These are phyloP conservation scores for Petroica traversi DNA, from an alignment of 2,113 vertebrate species.

Conservation along the genomic window DNA sequence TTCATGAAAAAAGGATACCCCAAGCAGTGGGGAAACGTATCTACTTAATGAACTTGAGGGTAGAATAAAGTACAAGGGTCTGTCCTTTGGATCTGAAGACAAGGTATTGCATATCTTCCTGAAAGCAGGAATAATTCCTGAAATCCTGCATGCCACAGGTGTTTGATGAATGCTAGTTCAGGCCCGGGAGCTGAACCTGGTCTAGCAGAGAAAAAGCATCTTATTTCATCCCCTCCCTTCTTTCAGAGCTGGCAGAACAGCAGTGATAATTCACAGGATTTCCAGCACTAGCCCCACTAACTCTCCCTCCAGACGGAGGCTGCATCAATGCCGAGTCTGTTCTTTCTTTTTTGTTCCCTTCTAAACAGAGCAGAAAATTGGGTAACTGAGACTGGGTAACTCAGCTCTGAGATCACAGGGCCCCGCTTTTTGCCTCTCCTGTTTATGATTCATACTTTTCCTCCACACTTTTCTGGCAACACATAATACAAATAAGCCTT, in stretches of 20 bases:
- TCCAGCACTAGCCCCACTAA: background rate
- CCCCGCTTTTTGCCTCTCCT: background rate
- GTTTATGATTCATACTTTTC: background rate
- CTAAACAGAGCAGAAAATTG: slow-evolving; percentile 21
- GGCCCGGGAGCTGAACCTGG: background rate
- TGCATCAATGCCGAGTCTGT: background rate
- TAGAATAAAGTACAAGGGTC: background rate
- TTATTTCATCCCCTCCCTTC: background rate
- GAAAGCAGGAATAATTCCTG: background rate
- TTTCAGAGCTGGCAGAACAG: background rate
- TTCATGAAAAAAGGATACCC: background rate
- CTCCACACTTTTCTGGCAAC: background rate
- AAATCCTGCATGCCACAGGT: background rate
- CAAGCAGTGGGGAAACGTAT: background rate
- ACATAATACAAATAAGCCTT: background rate
- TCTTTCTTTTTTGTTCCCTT: background rate
- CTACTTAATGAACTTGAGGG: background rate
- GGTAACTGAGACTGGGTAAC: background rate
- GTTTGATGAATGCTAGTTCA: background rate
- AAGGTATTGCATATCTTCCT: background rate
- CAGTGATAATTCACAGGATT: background rate
- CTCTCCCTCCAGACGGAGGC: background rate
- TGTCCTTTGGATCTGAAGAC: background rate
- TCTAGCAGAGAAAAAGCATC: background rate
- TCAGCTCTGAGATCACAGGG: background rate